Conservation (phyloP, 2,888 invertebrate genomes). For the Apodemia mormo region DNA sequence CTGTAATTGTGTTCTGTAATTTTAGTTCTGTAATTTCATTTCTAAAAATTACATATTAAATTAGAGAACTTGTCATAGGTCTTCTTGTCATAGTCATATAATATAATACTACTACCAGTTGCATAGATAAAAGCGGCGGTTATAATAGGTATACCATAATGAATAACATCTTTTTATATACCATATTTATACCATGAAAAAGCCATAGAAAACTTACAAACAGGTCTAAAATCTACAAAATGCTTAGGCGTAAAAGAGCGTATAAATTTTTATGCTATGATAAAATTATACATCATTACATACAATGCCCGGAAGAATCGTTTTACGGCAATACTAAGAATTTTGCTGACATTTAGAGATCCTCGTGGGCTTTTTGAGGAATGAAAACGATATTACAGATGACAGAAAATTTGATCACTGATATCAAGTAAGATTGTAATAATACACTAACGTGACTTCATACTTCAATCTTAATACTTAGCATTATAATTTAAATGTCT, state of each 20-base stretch:
- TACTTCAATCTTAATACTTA: too few species aligned
- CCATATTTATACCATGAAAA: too few species aligned
- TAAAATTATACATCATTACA: constrained; percentile 17
- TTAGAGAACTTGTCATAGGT: too few species aligned
- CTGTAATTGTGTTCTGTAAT: too few species aligned
- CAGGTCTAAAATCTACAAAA: not conserved
- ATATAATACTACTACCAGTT: too few species aligned
- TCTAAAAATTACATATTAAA: too few species aligned
- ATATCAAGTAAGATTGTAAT: not conserved
- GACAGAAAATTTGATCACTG: not conserved
- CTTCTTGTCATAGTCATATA: too few species aligned
- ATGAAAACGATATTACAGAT: constrained; percentile 1
- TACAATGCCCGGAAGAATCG: constrained; percentile 6
- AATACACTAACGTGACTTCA: not conserved
- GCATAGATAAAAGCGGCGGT: too few species aligned
- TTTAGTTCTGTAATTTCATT: too few species aligned
- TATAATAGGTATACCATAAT: too few species aligned
- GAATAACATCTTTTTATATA: too few species aligned
- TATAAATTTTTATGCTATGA: constrained; percentile 6
- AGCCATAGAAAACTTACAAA: not conserved
- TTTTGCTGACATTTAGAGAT: constrained; percentile 7
- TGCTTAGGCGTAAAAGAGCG: not conserved
- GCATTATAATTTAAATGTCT: too few species aligned
- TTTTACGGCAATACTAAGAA: not conserved
- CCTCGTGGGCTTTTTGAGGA: constrained; percentile 3